phyloP scores from a whole-genome alignment of 1,140 invertebrate species.

The Condylostylus longicornis region DNA sequence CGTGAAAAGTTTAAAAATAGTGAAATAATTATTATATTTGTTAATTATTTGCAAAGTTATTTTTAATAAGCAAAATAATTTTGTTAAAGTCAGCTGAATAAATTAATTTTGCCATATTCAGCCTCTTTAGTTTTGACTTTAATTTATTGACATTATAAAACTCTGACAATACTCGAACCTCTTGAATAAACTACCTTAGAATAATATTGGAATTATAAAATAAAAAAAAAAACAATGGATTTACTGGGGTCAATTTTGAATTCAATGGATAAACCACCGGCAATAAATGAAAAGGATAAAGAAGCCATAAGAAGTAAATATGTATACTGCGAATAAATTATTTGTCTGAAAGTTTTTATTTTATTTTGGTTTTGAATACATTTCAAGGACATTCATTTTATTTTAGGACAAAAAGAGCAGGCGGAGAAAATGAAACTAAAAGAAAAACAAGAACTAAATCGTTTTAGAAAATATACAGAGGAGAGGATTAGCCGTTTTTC shows the following conservation, averaged over 20 bases:
- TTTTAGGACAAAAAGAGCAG: conserved; percentile 32
- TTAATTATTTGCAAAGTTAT: too few relatives aligned
- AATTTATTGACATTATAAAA: too few relatives aligned
- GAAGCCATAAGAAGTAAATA: conserved; percentile 39
- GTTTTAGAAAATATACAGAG: conserved; percentile 36
- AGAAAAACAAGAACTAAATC: conserved; percentile 33
- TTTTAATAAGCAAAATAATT: background rate
- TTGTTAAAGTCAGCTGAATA: too few relatives aligned
- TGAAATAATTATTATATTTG: too few relatives aligned
- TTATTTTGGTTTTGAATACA: background rate
- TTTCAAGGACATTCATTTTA: background rate
- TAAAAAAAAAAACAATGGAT: too few relatives aligned
- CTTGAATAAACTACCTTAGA: too few relatives aligned
- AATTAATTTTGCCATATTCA: too few relatives aligned
- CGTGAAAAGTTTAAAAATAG: too few relatives aligned
- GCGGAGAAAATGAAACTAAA: conserved; percentile 34
- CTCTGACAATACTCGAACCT: too few relatives aligned
- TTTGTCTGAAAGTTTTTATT: background rate
- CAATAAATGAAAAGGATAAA: conserved; percentile 46
- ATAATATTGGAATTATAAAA: too few relatives aligned
- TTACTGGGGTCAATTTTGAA: conserved; percentile 54
- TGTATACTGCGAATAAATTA: background rate
- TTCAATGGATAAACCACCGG: conserved; percentile 56
- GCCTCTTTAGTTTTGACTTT: too few relatives aligned
- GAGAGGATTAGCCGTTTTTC: conserved; percentile 33